These are phyloP conservation scores for Drosophila buzzatii DNA, from an alignment of 2,888 invertebrate genomes.

Conservation along the genomic window DNA sequence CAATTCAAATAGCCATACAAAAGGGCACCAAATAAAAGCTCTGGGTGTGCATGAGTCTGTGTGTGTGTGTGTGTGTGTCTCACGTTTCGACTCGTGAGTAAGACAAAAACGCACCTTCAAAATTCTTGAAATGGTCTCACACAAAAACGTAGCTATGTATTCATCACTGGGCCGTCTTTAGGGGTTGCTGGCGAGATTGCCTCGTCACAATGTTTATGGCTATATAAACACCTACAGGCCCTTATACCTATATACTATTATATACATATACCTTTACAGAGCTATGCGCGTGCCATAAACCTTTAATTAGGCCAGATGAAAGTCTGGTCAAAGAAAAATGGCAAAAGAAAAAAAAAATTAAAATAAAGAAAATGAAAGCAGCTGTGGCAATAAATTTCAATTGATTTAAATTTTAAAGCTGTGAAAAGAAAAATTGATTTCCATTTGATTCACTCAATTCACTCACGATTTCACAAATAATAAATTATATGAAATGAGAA, in stretches of 20 bases:
- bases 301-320: slow-evolving; percentile 43
- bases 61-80: background rate
- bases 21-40: slow-evolving; percentile 54
- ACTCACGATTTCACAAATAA: slow-evolving; percentile 1
- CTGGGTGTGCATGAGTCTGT: background rate
- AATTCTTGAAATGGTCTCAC: slow-evolving; percentile 25
- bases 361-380: background rate
- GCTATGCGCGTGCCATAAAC: slow-evolving; percentile 16
- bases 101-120: slow-evolving; percentile 45
- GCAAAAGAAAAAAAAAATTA: background rate
- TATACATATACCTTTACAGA: slow-evolving; percentile 18
- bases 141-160: slow-evolving; percentile 11
- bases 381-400: background rate
- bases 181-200: slow-evolving; percentile 22
- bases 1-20: slow-evolving; percentile 53
- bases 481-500: slow-evolving; percentile 2
- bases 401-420: slow-evolving; percentile 8
- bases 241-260: slow-evolving; percentile 37
- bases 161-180: slow-evolving; percentile 2
- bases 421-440: background rate
- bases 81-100: slow-evolving; percentile 36
- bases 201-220: slow-evolving; percentile 57
- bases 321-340: background rate
- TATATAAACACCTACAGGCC: slow-evolving; percentile 68
- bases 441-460: background rate